These are phyloP conservation scores for Aproaerema taeniolella DNA, from an alignment of 2,888 invertebrate species.

Conservation along the genomic window DNA sequence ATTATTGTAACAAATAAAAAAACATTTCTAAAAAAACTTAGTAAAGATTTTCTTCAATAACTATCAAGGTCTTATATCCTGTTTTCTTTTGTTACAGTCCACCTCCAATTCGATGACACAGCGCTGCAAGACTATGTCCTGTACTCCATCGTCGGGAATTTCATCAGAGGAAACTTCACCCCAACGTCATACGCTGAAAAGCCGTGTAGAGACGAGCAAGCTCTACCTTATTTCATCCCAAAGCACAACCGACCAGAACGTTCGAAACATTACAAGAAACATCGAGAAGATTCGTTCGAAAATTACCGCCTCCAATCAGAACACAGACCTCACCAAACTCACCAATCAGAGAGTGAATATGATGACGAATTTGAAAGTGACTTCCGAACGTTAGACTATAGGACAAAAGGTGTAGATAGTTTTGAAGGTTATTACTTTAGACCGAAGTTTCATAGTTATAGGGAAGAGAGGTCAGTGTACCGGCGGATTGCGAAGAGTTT, in stretches of 20 bases:
- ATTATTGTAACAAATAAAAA: too few relatives aligned
- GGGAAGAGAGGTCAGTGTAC: conserved; percentile 43
- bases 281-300: conserved; percentile 19
- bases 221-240: conserved; percentile 55
- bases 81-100: conserved; percentile 41
- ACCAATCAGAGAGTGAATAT: background rate
- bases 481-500: conserved; percentile 34
- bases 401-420: conserved; percentile 35
- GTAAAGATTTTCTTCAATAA: too few relatives aligned
- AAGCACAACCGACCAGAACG: conserved; percentile 44
- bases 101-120: conserved; percentile 48
- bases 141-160: conserved; percentile 54
- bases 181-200: conserved; percentile 52
- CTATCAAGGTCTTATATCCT: conserved; percentile 17
- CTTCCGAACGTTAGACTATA: conserved; percentile 19
- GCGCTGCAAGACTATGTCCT: conserved; percentile 58
- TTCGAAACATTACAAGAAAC: conserved; percentile 41
- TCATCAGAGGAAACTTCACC: conserved; percentile 63
- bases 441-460: conserved; percentile 42
- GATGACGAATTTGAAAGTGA: conserved; percentile 9
- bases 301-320: conserved; percentile 1
- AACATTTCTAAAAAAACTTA: too few relatives aligned
- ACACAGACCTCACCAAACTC: too few relatives aligned
- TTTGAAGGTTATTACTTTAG: conserved; percentile 50
- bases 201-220: conserved; percentile 49